A percentile compares a stretch with the other conserved stretches of the same genome.
Evolutionary conservation across 2,113 vertebrate species (phyloP).

Genomic region (Bufo bufo): DNA sequence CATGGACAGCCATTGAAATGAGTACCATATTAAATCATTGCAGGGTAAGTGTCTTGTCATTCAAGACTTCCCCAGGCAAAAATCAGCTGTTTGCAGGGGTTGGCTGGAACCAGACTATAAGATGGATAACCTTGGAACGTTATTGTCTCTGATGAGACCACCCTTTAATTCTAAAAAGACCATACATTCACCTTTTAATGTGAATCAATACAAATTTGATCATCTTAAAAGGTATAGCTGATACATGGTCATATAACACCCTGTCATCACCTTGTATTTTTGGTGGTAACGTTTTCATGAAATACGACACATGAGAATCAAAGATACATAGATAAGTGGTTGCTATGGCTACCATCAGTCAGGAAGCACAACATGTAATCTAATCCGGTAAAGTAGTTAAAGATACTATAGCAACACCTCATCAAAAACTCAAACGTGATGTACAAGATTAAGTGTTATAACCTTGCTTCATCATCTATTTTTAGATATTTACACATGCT

Average conservation of each 20-base stretch:
- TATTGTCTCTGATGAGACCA: no score
- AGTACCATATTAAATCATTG: no score
- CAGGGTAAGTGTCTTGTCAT: no score
- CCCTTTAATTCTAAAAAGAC: neutral
- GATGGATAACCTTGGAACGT: no score
- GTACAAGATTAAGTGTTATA: neutral
- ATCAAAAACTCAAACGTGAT: neutral
- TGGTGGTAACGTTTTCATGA: neutral
- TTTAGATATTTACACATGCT: neutral
- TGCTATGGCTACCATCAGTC: neutral
- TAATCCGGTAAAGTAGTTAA: neutral
- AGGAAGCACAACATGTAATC: neutral
- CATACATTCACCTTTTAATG: neutral
- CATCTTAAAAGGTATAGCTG: neutral
- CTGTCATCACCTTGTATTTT: no score
- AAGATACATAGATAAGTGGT: neutral
- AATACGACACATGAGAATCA: neutral
- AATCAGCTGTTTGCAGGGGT: no score
- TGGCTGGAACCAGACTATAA: no score
- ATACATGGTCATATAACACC: no score
- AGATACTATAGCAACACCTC: conserved; percentile 4
- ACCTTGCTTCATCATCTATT: neutral
- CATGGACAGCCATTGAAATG: no score
- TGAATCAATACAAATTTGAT: neutral
- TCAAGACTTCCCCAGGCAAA: no score